These are phyloP conservation scores for Cyphomyrus plagiostoma DNA, from an alignment of 2,113 vertebrate species.

Conservation along the genomic window DNA sequence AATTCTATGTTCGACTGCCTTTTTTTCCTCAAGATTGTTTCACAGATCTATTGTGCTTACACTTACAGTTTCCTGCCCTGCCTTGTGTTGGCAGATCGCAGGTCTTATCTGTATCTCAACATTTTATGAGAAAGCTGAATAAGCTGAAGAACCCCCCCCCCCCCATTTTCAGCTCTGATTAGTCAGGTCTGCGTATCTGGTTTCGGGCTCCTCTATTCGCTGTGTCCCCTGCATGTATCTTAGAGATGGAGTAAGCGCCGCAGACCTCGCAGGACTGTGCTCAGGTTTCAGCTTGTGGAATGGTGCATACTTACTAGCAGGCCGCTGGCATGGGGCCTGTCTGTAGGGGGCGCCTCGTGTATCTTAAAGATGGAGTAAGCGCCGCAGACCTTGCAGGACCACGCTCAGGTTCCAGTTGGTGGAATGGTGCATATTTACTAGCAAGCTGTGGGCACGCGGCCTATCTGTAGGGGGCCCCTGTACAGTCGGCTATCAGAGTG, in stretches of 20 bases:
- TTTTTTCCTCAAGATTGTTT: neutral
- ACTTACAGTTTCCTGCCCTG: neutral
- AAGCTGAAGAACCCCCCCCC: neutral
- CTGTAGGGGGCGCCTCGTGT: neutral
- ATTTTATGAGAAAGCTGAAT: neutral
- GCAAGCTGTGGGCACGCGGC: neutral
- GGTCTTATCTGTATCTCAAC: constrained; percentile 7
- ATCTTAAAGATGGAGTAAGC: neutral
- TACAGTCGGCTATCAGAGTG: neutral
- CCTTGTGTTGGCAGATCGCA: neutral
- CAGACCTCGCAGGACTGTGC: neutral
- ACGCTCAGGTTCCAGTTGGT: neutral
- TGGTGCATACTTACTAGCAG: neutral
- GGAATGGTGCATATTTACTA: neutral
- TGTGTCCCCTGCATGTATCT: neutral
- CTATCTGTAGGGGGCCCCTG: neutral
- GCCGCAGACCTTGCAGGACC: neutral
- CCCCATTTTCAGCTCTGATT: neutral
- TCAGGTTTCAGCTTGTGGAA: neutral
- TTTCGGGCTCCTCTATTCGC: neutral
- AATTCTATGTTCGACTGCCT: neutral
- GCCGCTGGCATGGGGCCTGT: neutral
- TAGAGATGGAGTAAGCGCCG: neutral
- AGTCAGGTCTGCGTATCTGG: neutral
- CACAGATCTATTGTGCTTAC: neutral